Evolutionary conservation across 2,888 invertebrate species (phyloP).

Genomic region (Oxystoma pomonae): DNA sequence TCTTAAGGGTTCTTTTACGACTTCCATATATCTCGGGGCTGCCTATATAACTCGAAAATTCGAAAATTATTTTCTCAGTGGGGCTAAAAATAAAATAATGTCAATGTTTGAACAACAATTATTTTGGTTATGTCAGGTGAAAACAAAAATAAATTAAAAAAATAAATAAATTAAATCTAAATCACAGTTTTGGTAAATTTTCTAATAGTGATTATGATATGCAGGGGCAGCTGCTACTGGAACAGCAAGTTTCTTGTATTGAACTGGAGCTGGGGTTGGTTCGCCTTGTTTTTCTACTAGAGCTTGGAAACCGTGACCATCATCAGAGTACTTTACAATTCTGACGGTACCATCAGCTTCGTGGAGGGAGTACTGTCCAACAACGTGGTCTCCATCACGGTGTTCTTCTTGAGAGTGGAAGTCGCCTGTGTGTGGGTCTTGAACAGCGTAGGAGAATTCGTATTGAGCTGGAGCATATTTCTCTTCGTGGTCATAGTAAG

Average conservation of each 20-base stretch:
- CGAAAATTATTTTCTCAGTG: neutral
- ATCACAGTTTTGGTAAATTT: too few species aligned
- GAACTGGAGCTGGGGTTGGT: constrained; percentile 13
- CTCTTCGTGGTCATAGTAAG: constrained; percentile 17
- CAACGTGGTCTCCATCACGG: constrained; percentile 54
- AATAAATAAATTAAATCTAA: neutral
- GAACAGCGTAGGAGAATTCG: constrained; percentile 46
- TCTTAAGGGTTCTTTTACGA: too few species aligned
- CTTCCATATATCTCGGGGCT: too few species aligned
- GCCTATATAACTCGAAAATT: neutral
- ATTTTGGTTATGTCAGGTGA: neutral
- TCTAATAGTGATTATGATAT: constrained; percentile 11
- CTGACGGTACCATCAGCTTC: constrained; percentile 56
- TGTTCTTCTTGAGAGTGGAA: constrained; percentile 53
- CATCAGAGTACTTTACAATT: constrained; percentile 50
- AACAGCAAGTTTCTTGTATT: constrained; percentile 18
- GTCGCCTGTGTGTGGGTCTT: constrained; percentile 51
- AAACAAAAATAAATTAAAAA: neutral
- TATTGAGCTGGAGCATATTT: constrained; percentile 51
- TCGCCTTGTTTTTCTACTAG: constrained; percentile 30
- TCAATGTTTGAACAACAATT: neutral
- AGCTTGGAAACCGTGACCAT: constrained; percentile 46
- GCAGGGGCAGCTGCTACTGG: constrained; percentile 9
- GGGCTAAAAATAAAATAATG: neutral
- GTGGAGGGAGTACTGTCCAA: constrained; percentile 54